Base-by-base conservation (phyloP, 2,888 invertebrate species). In the Marasmarcha lunaedactyla region DNA sequence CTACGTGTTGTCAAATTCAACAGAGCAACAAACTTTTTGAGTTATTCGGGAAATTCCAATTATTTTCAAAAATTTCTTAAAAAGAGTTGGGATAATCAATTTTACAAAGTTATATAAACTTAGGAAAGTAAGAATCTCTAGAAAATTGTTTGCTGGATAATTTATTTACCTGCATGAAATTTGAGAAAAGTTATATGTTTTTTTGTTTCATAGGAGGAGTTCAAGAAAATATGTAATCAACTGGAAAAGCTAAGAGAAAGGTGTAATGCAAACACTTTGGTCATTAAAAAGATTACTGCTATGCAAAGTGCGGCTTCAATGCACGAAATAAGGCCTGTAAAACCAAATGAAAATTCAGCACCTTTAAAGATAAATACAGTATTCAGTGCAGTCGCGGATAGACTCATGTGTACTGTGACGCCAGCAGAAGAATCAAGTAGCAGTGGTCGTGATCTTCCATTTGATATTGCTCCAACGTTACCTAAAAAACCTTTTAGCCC, bases 171-270 rank as follows among this genome's bases (percentile, higher is more conserved):
- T n/a, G n/a, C n/a, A n/a, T n/a, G n/a, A n/a, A n/a, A n/a, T n/a
- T n/a, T n/a, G n/a, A n/a, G n/a, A n/a, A n/a, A n/a, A n/a, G n/a
- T n/a, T n/a, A n/a, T n/a, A 20, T 20, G 20, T 20, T 20, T 35
- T 13, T 2, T 35, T 33, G 12, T n/a, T 12, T 14, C 13, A 45
- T 39, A 92, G 92, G 93, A 94, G 67, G 94, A 94, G 76, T 93
- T 94, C 60, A 86, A 88, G 49, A 88, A 93, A 47, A 85, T 94
- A 27, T 92, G 90, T 70, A 89, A 89, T 33, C 93, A 94, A 60
- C 74, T 94, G 33, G 93, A 93, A 50, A 77, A 90, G 43, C 81
- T 94, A n/a, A 90, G 90, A 49, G 94, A 94, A 54, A 88, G 91
- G 44, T 88, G 92, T 45, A 86, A 91, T 12, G 89, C 91, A 0